These are phyloP conservation scores for Sternarchorhynchus goeldii DNA, from an alignment of 2,797 vertebrate species.

Conservation along the genomic window DNA sequence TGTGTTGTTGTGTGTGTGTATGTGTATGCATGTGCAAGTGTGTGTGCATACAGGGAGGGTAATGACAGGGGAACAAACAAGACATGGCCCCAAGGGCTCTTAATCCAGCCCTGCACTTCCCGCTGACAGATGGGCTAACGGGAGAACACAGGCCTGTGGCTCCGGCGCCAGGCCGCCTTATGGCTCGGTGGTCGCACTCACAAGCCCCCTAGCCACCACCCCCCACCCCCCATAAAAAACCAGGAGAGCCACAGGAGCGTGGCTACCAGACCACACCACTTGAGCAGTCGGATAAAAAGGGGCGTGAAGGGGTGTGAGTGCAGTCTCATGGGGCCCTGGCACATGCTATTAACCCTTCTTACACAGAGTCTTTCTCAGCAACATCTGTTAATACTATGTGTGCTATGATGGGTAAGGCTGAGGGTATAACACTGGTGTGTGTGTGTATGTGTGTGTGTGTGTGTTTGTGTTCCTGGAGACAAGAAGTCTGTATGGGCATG, in stretches of 20 bases:
- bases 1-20: background rate
- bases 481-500: background rate
- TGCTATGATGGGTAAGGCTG: conserved; percentile 10
- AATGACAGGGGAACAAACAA: conserved; percentile 59
- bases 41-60: conserved; percentile 22
- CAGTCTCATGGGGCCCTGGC: conserved; percentile 38
- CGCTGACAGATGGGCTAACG: conserved; percentile 64
- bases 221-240: background rate
- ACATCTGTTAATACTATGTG: conserved; percentile 26
- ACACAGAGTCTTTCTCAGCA: conserved; percentile 20
- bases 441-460: conserved; percentile 1
- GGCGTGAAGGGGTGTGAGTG: conserved; percentile 11
- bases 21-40: background rate
- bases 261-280: conserved; percentile 38
- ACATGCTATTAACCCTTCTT: conserved; percentile 50
- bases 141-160: conserved; percentile 47
- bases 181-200: conserved; percentile 49
- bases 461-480: background rate
- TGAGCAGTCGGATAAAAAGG: conserved; percentile 35
- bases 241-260: conserved; percentile 24
- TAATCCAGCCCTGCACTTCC: conserved; percentile 58
- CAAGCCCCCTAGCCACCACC: conserved; percentile 47
- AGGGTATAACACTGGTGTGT: conserved; percentile 31
- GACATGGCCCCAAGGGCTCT: conserved; percentile 52
- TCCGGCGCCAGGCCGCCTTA: conserved; percentile 63